These are phyloP conservation scores for Argentina silus DNA, from an alignment of 2,797 vertebrate genomes.

Conservation along the genomic window DNA sequence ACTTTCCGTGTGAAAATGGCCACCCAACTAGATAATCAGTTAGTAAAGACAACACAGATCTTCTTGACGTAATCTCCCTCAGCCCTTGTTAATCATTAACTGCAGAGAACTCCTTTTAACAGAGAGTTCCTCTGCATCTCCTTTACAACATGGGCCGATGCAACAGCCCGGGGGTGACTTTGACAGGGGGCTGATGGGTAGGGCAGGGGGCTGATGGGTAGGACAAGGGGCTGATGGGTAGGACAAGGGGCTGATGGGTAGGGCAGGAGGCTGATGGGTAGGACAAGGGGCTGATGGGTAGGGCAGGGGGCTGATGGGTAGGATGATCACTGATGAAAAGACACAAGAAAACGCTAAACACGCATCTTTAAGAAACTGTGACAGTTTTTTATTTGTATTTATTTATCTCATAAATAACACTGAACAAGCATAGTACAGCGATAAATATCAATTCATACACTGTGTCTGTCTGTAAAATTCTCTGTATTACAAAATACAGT, in stretches of 20 bases:
- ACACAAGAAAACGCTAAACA: neutral
- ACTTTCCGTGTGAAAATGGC: neutral
- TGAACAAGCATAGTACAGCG: conserved; percentile 81
- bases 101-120: conserved; percentile 4
- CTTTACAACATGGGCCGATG: too few species aligned
- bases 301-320: too few species aligned
- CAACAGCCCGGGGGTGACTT: too few species aligned
- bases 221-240: too few species aligned
- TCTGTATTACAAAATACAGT: conserved; percentile 85
- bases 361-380: conserved; percentile 59
- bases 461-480: conserved; percentile 66
- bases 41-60: neutral
- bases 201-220: too few species aligned
- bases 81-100: conserved; percentile 26
- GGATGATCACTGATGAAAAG: neutral
- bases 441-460: conserved; percentile 82
- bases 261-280: too few species aligned
- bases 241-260: too few species aligned
- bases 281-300: too few species aligned
- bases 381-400: conserved; percentile 43
- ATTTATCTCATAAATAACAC: conserved; percentile 83
- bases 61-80: neutral
- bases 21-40: neutral
- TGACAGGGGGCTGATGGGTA: too few species aligned
- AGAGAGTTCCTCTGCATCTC: too few species aligned